phyloP scores from a whole-genome alignment of 2,797 vertebrate genomes.

The Xenopus petersii region DNA sequence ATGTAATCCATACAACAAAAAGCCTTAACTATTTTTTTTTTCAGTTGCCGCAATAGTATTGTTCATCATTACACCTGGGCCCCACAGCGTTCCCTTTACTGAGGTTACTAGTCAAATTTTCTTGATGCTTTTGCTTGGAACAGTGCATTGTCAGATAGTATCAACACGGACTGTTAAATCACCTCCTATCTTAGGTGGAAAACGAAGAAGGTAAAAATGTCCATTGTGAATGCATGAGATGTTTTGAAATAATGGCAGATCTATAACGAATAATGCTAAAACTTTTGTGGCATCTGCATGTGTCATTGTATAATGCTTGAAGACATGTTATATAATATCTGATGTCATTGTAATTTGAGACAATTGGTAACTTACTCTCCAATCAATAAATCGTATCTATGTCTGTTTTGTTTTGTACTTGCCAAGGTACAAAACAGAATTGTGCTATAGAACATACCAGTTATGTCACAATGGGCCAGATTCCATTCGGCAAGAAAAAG shows the following conservation, averaged over 20 bases:
- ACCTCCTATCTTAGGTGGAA: constrained; percentile 75
- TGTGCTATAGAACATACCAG: too few species aligned
- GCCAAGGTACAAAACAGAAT: too few species aligned
- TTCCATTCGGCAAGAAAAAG: too few species aligned
- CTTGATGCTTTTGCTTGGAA: constrained; percentile 95
- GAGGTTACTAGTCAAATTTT: constrained; percentile 90
- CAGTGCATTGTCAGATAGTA: constrained; percentile 98
- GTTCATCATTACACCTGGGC: constrained; percentile 75
- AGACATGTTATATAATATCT: too few species aligned
- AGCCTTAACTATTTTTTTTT: background rate
- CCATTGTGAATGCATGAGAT: background rate
- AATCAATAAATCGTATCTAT: too few species aligned
- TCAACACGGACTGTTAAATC: constrained; percentile 93
- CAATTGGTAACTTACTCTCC: too few species aligned
- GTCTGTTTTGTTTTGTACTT: too few species aligned
- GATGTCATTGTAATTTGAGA: too few species aligned
- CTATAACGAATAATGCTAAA: constrained; percentile 11
- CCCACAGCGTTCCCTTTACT: constrained; percentile 85
- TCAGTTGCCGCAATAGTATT: constrained; percentile 83
- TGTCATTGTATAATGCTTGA: too few species aligned
- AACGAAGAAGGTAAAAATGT: constrained; percentile 84
- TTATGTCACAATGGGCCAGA: too few species aligned
- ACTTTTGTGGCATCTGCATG: background rate
- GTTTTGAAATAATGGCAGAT: background rate
- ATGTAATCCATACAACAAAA: too few species aligned